Evolutionary conservation across 2,797 vertebrate genomes (phyloP).

Genomic region (Sebastes paucispinis): DNA sequence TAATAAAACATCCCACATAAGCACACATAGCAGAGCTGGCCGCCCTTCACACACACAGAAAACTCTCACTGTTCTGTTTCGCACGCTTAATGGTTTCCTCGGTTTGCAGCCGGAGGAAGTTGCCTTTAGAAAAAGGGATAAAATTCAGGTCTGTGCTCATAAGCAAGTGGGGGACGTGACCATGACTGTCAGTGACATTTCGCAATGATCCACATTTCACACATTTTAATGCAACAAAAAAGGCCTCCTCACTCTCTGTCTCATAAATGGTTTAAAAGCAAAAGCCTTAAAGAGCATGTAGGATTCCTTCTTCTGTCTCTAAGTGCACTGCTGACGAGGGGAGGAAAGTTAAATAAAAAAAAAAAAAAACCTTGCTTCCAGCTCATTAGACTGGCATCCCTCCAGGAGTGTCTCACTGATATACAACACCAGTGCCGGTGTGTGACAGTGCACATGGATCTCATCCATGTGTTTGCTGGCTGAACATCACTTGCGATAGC

Average conservation of each 20-base stretch:
- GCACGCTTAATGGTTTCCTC: constrained; percentile 36
- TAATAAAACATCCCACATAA: constrained; percentile 65
- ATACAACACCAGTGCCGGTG: constrained; percentile 42
- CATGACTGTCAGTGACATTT: constrained; percentile 63
- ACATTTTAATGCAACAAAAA: constrained; percentile 58
- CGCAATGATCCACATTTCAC: constrained; percentile 57
- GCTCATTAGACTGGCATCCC: constrained; percentile 63
- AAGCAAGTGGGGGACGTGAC: constrained; percentile 40
- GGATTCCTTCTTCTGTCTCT: constrained; percentile 6
- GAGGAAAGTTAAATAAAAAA: not conserved
- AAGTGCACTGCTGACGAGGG: constrained; percentile 17
- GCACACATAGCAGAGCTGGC: constrained; percentile 25
- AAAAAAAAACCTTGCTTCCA: constrained; percentile 24
- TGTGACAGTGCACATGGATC: constrained; percentile 67
- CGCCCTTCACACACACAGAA: not conserved
- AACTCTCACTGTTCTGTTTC: not conserved
- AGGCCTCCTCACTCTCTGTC: constrained; percentile 4
- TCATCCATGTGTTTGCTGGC: constrained; percentile 61
- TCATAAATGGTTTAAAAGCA: constrained; percentile 38
- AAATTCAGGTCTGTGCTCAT: constrained; percentile 30
- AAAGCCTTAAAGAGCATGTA: constrained; percentile 39
- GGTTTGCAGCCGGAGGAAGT: constrained; percentile 14
- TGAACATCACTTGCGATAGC: constrained; percentile 62
- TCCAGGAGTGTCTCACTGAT: constrained; percentile 67
- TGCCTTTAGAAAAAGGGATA: constrained; percentile 32